Percentiles rank a stretch among this genome's conserved stretches.
These are phyloP conservation scores for Globicephala melas DNA, from an alignment of 2,113 vertebrate genomes.

Conservation along the genomic window DNA sequence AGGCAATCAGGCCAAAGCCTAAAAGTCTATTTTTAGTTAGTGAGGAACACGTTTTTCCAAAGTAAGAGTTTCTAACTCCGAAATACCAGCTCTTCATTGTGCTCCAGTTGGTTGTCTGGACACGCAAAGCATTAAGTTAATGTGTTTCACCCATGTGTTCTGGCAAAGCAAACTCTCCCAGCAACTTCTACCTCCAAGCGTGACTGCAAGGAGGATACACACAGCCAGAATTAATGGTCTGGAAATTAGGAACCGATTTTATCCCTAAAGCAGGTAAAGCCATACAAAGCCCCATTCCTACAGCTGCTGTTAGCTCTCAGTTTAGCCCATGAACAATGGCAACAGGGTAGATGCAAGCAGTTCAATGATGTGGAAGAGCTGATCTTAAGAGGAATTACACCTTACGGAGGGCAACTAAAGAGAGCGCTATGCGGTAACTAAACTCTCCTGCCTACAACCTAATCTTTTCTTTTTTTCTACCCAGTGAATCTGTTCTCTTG, in stretches of 20 bases:
- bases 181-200: not conserved
- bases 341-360: not conserved
- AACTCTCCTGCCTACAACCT: not conserved
- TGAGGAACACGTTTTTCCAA: not conserved
- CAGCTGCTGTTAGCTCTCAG: not conserved
- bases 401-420: not conserved
- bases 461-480: not conserved
- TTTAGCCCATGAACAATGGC: not conserved
- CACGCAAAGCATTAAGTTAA: not conserved
- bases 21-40: slow-evolving; percentile 23
- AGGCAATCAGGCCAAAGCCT: not conserved
- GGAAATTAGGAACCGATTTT: not conserved
- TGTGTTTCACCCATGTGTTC: not conserved
- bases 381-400: not conserved
- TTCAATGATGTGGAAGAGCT: not conserved
- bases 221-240: not conserved
- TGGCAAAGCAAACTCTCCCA: not conserved
- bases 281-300: not conserved
- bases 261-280: slow-evolving; percentile 29
- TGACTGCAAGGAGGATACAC: not conserved
- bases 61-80: not conserved
- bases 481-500: not conserved
- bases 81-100: not conserved
- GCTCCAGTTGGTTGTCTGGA: not conserved
- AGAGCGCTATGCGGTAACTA: not conserved